phyloP scores from a whole-genome alignment of 2,888 invertebrate species.

The Parapristionchus giblindavisi region DNA sequence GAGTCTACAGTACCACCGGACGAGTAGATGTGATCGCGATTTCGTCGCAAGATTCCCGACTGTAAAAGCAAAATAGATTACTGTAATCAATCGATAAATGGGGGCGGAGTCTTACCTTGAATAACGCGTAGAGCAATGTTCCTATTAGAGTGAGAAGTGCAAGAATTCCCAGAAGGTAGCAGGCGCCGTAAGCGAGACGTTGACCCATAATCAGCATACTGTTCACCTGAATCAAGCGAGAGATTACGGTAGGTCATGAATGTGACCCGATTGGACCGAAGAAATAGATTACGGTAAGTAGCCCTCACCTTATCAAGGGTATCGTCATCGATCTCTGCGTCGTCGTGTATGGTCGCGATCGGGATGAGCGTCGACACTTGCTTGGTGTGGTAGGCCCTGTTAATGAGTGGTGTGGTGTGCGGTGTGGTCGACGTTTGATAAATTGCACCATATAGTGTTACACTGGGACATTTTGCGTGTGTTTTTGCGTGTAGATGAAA shows the following conservation, averaged over 20 bases:
- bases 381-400: conserved; percentile 51
- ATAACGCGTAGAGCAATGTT: not conserved
- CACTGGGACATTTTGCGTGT: no score
- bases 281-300: not conserved
- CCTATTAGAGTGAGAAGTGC: not conserved
- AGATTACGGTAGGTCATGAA: not conserved
- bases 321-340: conserved; percentile 61
- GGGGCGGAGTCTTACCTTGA: not conserved
- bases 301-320: conserved; percentile 20
- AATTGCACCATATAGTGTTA: no score
- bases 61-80: conserved; percentile 1
- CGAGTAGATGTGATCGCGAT: not conserved
- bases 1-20: not conserved
- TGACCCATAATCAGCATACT: conserved; percentile 25
- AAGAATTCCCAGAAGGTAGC: not conserved
- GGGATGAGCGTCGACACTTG: conserved; percentile 61
- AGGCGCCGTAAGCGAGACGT: conserved; percentile 9
- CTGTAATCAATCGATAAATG: not conserved
- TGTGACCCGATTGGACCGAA: not conserved
- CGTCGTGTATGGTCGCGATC: conserved; percentile 52
- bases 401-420: not conserved
- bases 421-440: not conserved
- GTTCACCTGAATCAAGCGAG: conserved; percentile 17
- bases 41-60: conserved; percentile 1
- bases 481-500: no score